These are phyloP conservation scores for Acanthis flammea DNA, from an alignment of 2,797 vertebrate species.

Conservation along the genomic window DNA sequence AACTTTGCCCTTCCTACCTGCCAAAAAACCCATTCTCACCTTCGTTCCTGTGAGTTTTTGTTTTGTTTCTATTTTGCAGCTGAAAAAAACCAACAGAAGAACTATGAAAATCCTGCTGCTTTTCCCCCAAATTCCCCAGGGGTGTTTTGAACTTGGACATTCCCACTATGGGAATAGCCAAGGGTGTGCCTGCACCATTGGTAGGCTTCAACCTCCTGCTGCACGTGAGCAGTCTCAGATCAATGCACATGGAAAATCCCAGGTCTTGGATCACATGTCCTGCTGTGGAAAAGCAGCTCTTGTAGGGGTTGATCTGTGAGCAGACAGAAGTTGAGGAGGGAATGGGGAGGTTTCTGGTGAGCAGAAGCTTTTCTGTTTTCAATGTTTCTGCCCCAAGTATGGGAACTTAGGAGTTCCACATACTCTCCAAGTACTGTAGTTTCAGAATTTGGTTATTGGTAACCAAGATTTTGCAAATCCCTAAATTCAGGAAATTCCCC, in stretches of 20 bases:
- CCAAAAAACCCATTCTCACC: background rate
- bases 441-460: background rate
- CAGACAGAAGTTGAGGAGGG: background rate
- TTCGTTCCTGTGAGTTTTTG: background rate
- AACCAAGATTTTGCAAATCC: background rate
- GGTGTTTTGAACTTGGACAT: background rate
- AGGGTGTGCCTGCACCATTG: background rate
- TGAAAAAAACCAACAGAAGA: rapidly evolving
- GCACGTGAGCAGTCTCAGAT: background rate
- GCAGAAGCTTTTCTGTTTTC: background rate
- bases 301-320: background rate
- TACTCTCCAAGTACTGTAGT: background rate
- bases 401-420: background rate
- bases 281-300: background rate
- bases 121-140: background rate
- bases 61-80: background rate
- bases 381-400: background rate
- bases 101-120: background rate
- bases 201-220: background rate
- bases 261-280: background rate
- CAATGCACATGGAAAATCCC: background rate
- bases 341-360: background rate
- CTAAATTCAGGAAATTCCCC: background rate
- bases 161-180: background rate
- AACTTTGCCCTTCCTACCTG: background rate